These are phyloP conservation scores for Larimichthys crocea DNA, from an alignment of 2,113 vertebrate genomes.

Conservation along the genomic window DNA sequence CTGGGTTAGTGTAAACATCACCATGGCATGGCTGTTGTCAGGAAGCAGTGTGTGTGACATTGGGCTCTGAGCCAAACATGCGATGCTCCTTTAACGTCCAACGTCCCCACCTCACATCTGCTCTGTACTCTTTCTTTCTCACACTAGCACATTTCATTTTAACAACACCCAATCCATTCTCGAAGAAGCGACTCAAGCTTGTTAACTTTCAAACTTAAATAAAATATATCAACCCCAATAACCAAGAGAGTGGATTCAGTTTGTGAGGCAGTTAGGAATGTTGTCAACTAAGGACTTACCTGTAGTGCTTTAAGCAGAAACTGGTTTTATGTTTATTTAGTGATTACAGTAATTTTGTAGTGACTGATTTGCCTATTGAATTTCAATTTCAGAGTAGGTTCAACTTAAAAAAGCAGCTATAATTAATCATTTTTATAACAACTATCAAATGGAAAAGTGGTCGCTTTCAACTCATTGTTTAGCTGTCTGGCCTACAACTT, in stretches of 20 bases:
- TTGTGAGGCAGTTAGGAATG: not conserved
- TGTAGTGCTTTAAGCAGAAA: not conserved
- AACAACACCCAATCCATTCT: slow-evolving; percentile 41
- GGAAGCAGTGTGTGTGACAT: slow-evolving; percentile 82
- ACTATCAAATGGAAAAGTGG: too few species aligned
- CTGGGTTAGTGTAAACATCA: slow-evolving; percentile 78
- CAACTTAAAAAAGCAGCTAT: not conserved
- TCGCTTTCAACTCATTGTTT: too few species aligned
- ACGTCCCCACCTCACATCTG: slow-evolving; percentile 73
- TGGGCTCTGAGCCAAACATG: slow-evolving; percentile 74
- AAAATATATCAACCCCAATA: slow-evolving; percentile 6
- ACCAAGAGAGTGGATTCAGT: not conserved
- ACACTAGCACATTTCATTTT: slow-evolving; percentile 55
- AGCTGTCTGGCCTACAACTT: too few species aligned
- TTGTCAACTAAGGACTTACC: not conserved
- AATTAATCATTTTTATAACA: too few species aligned
- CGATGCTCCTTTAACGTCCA: slow-evolving; percentile 56
- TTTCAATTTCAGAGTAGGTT: not conserved
- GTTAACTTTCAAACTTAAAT: slow-evolving; percentile 20
- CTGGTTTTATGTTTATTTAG: not conserved
- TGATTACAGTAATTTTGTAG: not conserved
- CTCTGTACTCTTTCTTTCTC: slow-evolving; percentile 60
- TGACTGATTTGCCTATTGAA: not conserved
- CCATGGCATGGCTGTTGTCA: slow-evolving; percentile 80
- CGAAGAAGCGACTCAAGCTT: not conserved